Evolutionary conservation across 2,797 vertebrate genomes (phyloP).

Genomic region (Chrysocyon brachyurus): DNA sequence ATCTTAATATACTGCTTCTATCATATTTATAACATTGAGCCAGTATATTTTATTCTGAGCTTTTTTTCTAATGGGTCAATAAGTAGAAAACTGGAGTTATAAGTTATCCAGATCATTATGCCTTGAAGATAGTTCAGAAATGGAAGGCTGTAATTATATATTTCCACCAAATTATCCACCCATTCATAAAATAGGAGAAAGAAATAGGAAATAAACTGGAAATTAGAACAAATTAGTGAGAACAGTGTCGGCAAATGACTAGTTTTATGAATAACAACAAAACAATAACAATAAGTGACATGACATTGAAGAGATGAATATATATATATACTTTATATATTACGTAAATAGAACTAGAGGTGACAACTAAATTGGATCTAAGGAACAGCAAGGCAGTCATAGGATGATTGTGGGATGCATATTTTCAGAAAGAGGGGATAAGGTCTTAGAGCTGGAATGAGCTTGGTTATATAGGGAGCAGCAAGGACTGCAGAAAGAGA

Average conservation of each 20-base stretch:
- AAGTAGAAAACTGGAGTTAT: background rate
- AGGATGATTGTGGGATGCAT: rapidly evolving
- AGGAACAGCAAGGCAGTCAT: background rate
- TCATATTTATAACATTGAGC: background rate
- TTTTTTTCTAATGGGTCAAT: background rate
- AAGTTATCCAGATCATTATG: background rate
- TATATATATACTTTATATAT: background rate
- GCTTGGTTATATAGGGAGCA: background rate
- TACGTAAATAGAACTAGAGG: background rate
- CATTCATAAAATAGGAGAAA: background rate
- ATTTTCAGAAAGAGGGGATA: background rate
- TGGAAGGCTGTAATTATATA: background rate
- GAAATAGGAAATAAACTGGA: background rate
- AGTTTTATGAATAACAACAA: background rate
- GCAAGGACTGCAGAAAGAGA: background rate
- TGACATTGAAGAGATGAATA: background rate
- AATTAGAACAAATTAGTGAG: background rate
- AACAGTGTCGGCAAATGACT: background rate
- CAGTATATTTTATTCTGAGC: background rate
- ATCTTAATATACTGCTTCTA: background rate
- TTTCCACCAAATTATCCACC: background rate
- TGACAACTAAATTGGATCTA: background rate
- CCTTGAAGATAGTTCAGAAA: background rate
- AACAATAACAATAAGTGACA: background rate
- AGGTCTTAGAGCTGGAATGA: background rate